A percentile compares a stretch with the other conserved stretches of the same genome.
phyloP scores from a whole-genome alignment of 2,888 invertebrate genomes.

The Pterobdella sp. region DNA sequence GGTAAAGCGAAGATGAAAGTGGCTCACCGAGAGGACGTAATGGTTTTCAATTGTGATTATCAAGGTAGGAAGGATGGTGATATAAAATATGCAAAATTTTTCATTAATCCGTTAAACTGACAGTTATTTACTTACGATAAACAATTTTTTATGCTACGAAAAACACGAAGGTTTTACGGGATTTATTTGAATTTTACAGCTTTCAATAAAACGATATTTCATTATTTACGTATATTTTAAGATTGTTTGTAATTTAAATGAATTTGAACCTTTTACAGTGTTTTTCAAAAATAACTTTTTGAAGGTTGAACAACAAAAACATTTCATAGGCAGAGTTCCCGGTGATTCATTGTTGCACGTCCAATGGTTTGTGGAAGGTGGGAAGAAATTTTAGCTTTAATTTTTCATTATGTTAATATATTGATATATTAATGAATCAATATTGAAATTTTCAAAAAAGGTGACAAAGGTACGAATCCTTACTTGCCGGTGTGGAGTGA shows the following conservation, averaged over 20 bases:
- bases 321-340: background rate
- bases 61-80: constrained; percentile 30
- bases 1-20: constrained; percentile 27
- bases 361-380: constrained; percentile 37
- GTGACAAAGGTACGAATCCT: constrained; percentile 22
- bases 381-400: background rate
- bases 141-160: too few relatives aligned
- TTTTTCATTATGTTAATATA: background rate
- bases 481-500: constrained; percentile 33
- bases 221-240: too few relatives aligned
- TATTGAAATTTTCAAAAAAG: constrained; percentile 1
- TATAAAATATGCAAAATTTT: too few relatives aligned
- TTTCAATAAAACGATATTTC: too few relatives aligned
- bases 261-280: too few relatives aligned
- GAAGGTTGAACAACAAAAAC: background rate
- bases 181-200: background rate
- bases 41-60: constrained; percentile 35
- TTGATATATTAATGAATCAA: background rate
- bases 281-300: background rate
- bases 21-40: constrained; percentile 26
- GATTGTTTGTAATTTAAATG: too few relatives aligned
- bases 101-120: too few relatives aligned
- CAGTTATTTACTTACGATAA: too few relatives aligned
- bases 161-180: background rate
- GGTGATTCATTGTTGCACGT: constrained; percentile 28